Evolutionary conservation across 1,140 invertebrate species (phyloP).

Genomic region (Heliconius melpomene): DNA sequence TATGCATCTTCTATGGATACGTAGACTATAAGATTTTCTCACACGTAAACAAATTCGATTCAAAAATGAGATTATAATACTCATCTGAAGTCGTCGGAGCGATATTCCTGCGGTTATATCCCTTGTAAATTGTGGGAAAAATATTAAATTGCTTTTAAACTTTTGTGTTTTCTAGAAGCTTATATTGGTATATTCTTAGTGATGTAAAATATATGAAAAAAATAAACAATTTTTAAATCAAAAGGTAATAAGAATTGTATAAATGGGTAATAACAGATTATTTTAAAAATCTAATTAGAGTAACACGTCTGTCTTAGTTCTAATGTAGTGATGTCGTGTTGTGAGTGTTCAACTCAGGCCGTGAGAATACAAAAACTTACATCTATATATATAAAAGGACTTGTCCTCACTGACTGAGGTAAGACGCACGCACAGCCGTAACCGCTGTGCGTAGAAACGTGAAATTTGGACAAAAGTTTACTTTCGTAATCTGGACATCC

Average conservation of each 20-base stretch:
- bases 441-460: too few species aligned
- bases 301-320: not conserved
- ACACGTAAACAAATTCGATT: conserved; percentile 72
- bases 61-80: conserved; percentile 69
- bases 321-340: not conserved
- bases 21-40: conserved; percentile 60
- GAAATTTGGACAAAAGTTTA: too few species aligned
- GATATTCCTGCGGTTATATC: conserved; percentile 43
- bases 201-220: not conserved
- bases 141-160: conserved; percentile 35
- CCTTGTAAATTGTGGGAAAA: conserved; percentile 45
- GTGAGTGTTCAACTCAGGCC: not conserved
- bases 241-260: not conserved
- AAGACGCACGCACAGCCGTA: too few species aligned
- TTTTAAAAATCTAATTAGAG: not conserved
- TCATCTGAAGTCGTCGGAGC: conserved; percentile 56
- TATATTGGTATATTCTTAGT: not conserved
- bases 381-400: too few species aligned
- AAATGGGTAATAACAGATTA: not conserved
- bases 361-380: conserved; percentile 48
- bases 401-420: too few species aligned
- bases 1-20: conserved; percentile 33
- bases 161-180: conserved; percentile 23
- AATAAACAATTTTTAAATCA: not conserved
- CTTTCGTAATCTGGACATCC: too few species aligned